A percentile compares a stretch with the other conserved stretches of the same genome.
Conservation (phyloP, 2,888 invertebrate species). For the Spilarctia lutea region DNA sequence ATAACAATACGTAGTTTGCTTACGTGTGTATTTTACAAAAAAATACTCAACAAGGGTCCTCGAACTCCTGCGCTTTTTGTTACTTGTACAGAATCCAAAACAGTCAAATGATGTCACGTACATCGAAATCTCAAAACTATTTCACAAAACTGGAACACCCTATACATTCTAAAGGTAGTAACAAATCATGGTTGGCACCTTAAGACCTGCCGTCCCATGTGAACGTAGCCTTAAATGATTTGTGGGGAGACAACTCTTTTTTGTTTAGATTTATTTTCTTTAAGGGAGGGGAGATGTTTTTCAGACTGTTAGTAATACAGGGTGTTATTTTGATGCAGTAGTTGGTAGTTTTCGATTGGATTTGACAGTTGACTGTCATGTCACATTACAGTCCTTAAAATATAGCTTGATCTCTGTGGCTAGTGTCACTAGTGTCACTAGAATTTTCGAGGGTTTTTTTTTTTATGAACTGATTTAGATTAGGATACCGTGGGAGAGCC, state of each 20-base stretch:
- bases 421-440: too few relatives aligned
- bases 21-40: too few relatives aligned
- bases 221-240: slow-evolving; percentile 68
- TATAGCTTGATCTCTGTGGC: too few relatives aligned
- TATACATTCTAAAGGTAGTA: slow-evolving; percentile 53
- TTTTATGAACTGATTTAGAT: too few relatives aligned
- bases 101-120: slow-evolving; percentile 14
- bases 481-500: too few relatives aligned
- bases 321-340: background rate
- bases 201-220: slow-evolving; percentile 59
- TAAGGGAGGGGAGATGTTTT: background rate
- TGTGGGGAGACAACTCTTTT: slow-evolving; percentile 61
- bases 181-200: slow-evolving; percentile 71
- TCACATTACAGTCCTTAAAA: too few relatives aligned
- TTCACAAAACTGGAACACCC: slow-evolving; percentile 35
- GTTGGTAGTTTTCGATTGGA: background rate
- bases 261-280: slow-evolving; percentile 39
- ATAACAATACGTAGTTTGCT: too few relatives aligned
- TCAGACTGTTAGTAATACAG: background rate
- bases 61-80: background rate
- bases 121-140: slow-evolving; percentile 8
- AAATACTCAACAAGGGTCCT: too few relatives aligned
- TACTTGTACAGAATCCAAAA: background rate
- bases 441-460: too few relatives aligned
- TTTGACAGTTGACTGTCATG: background rate